Percentiles rank a stretch among this genome's conserved stretches.
Evolutionary conservation across 53 echinoderm and acorn worm species (phyloP).

Genomic region (Holothuria leucospilota): DNA sequence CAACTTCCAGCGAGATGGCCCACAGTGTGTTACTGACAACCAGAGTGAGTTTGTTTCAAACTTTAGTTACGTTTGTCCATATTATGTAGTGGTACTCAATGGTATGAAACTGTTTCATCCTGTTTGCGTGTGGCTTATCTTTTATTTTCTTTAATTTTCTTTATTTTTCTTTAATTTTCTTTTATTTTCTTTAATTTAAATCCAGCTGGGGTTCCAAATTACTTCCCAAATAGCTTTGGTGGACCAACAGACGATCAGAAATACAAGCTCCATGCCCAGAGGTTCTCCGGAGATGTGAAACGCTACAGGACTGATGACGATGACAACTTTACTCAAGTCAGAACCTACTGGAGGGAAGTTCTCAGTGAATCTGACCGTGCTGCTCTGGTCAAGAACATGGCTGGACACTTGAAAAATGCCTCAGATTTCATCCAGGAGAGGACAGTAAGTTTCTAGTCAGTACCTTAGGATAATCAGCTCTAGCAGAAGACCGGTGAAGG

Average conservation of each 20-base stretch:
- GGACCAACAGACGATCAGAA: slow-evolving; percentile 74
- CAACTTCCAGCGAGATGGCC: slow-evolving; percentile 97
- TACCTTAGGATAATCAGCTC: background rate
- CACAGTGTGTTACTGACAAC: slow-evolving; percentile 90
- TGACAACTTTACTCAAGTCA: slow-evolving; percentile 89
- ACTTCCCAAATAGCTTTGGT: slow-evolving; percentile 96
- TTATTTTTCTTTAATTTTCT: too few species aligned
- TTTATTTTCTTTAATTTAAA: too few species aligned
- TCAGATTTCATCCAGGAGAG: slow-evolving; percentile 87
- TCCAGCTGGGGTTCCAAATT: slow-evolving; percentile 91
- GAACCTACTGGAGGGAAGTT: slow-evolving; percentile 83
- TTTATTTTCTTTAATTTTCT: too few species aligned
- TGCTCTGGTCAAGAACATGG: slow-evolving; percentile 86
- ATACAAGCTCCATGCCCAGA: slow-evolving; percentile 51
- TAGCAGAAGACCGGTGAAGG: background rate
- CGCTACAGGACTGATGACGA: slow-evolving; percentile 92
- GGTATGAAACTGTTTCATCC: too few species aligned
- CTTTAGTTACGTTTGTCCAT: too few species aligned
- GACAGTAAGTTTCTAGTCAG: slow-evolving; percentile 59
- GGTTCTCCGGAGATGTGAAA: slow-evolving; percentile 54
- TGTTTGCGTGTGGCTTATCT: too few species aligned
- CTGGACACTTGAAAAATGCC: slow-evolving; percentile 86
- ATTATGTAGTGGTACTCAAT: too few species aligned
- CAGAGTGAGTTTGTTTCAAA: slow-evolving; percentile 71
- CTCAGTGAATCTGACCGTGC: slow-evolving; percentile 69